phyloP scores from a whole-genome alignment of 2,797 vertebrate species.

The Epinephelus malabaricus region DNA sequence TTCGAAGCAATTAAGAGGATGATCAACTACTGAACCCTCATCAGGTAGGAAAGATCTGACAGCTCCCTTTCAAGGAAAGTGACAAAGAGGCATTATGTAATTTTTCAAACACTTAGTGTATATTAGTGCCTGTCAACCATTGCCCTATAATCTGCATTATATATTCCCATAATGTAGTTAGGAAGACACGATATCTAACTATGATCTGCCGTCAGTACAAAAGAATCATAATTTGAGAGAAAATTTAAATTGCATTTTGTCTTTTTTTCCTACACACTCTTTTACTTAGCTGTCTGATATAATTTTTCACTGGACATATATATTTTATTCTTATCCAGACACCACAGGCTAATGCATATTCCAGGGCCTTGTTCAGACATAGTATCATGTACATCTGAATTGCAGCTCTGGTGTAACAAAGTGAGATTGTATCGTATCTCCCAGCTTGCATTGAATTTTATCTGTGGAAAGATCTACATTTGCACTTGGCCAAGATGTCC shows the following conservation, averaged over 20 bases:
- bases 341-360: neutral
- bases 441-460: neutral
- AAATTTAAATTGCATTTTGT: conserved; percentile 5
- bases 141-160: conserved; percentile 35
- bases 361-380: neutral
- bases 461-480: neutral
- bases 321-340: conserved; percentile 18
- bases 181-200: conserved; percentile 20
- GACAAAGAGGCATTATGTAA: conserved; percentile 1
- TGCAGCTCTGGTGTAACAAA: neutral
- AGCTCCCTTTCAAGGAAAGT: conserved; percentile 23
- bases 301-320: conserved; percentile 1
- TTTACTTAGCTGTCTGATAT: neutral
- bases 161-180: conserved; percentile 34
- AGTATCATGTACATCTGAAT: neutral
- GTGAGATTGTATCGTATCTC: neutral
- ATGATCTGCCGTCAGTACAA: conserved; percentile 19
- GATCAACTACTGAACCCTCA: conserved; percentile 93
- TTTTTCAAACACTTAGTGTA: conserved; percentile 32
- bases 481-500: neutral
- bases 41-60: conserved; percentile 59
- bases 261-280: neutral
- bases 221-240: conserved; percentile 9
- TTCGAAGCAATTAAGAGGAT: conserved; percentile 95
- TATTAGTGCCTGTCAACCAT: conserved; percentile 27